Evolutionary conservation across 2,888 invertebrate genomes (phyloP).

Genomic region (Caenorhabditis doughertyi): DNA sequence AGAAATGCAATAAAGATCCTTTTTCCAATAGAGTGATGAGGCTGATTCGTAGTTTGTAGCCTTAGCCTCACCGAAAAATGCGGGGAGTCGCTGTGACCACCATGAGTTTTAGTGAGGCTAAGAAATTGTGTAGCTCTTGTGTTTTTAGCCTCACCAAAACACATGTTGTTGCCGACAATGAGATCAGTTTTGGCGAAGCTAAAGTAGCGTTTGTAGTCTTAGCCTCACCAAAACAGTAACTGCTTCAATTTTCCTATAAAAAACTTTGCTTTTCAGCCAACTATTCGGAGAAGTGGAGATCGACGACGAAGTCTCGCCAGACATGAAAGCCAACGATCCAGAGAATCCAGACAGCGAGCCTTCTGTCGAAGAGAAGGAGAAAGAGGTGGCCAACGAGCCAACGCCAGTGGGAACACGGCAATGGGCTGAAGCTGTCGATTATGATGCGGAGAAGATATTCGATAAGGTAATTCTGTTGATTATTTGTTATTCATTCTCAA

Average conservation of each 20-base stretch:
- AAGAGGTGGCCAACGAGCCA: slow-evolving; percentile 17
- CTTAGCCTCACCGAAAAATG: background rate
- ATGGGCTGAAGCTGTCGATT: slow-evolving; percentile 92
- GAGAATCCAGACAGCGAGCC: slow-evolving; percentile 6
- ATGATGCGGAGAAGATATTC: slow-evolving; percentile 91
- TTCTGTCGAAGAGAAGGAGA: background rate
- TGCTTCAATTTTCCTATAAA: no score
- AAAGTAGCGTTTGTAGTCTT: no score
- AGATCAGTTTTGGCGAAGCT: no score
- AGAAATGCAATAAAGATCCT: no score
- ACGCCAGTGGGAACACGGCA: slow-evolving; percentile 87
- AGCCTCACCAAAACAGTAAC: background rate
- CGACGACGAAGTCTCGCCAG: slow-evolving; percentile 98
- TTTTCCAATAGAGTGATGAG: no score
- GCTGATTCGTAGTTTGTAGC: background rate
- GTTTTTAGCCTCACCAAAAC: no score
- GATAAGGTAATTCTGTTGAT: no score
- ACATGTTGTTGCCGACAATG: no score
- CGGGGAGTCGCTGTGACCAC: no score
- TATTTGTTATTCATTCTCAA: no score
- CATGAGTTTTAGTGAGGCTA: no score
- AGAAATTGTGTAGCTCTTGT: no score
- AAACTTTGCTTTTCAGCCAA: slow-evolving; percentile 90
- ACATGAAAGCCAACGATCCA: slow-evolving; percentile 89
- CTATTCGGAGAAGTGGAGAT: slow-evolving; percentile 97